These are phyloP conservation scores for Micromesistius poutassou DNA, from an alignment of 2,797 vertebrate genomes.

Conservation along the genomic window DNA sequence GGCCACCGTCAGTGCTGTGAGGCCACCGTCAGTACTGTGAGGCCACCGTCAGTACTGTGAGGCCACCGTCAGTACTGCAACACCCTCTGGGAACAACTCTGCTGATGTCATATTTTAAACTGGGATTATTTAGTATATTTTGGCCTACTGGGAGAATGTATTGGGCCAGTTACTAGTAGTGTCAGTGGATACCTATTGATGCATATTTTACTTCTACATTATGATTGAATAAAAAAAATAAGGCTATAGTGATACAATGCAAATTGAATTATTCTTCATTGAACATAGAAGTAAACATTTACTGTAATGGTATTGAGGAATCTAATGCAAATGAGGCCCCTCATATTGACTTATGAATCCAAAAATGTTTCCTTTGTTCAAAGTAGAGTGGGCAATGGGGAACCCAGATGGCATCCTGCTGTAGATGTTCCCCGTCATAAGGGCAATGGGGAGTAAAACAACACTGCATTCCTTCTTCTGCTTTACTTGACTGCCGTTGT, in stretches of 20 bases:
- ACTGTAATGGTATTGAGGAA: neutral
- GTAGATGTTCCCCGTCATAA: neutral
- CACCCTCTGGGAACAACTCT: neutral
- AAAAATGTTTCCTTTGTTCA: too few species aligned
- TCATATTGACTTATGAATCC: neutral
- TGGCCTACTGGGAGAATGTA: neutral
- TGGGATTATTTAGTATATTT: neutral
- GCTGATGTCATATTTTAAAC: neutral
- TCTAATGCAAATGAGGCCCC: neutral
- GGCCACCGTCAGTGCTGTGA: too few species aligned
- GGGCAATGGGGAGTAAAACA: constrained; percentile 8
- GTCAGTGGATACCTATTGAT: neutral
- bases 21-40: neutral
- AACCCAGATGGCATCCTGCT: neutral
- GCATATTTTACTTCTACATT: neutral
- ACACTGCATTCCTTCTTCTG: constrained; percentile 11
- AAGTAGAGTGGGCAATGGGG: neutral
- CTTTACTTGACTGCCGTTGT: constrained; percentile 15
- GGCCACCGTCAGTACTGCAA: too few species aligned
- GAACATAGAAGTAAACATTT: neutral
- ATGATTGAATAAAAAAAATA: neutral
- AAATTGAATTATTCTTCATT: neutral
- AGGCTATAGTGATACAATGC: neutral
- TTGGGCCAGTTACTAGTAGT: neutral
- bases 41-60: neutral